A percentile compares a stretch with the other conserved stretches of the same genome.
These are phyloP conservation scores for Phlogophora meticulosa DNA, from an alignment of 2,888 invertebrate genomes.

Conservation along the genomic window DNA sequence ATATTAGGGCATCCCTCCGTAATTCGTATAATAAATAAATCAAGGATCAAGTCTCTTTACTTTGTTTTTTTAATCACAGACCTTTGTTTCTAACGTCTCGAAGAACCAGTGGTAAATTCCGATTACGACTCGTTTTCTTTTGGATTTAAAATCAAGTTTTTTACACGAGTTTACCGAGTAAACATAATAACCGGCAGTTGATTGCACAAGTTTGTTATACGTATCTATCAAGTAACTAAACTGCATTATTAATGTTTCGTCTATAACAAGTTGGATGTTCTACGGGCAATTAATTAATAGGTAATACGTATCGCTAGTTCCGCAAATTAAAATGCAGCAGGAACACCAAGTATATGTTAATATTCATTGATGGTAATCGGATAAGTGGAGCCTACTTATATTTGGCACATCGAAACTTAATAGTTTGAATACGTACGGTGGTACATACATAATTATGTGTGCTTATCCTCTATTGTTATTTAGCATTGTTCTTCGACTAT, in stretches of 20 bases:
- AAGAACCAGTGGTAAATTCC: not conserved
- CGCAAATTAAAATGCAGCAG: conserved; percentile 41
- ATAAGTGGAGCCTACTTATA: not conserved
- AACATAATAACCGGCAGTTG: conserved; percentile 50
- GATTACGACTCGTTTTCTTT: not conserved
- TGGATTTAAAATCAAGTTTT: not conserved
- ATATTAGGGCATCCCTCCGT: conserved; percentile 8
- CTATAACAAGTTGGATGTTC: conserved; percentile 40
- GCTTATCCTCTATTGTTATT: conserved; percentile 12
- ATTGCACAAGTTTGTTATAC: conserved; percentile 50
- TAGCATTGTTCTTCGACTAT: not conserved
- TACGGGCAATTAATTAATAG: conserved; percentile 43
- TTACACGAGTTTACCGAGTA: conserved; percentile 5
- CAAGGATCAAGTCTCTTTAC: conserved; percentile 14
- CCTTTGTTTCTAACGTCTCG: no score
- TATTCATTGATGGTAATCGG: conserved; percentile 27
- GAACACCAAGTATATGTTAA: conserved; percentile 20
- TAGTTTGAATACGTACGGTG: not conserved
- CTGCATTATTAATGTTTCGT: conserved; percentile 50
- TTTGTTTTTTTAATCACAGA: conserved; percentile 14
- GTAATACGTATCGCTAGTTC: conserved; percentile 43
- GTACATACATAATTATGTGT: not conserved
- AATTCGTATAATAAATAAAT: conserved; percentile 31
- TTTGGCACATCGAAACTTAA: not conserved
- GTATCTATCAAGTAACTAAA: conserved; percentile 38